Conservation (phyloP, 2,113 vertebrate species). For the Melanostigma gelatinosum region DNA sequence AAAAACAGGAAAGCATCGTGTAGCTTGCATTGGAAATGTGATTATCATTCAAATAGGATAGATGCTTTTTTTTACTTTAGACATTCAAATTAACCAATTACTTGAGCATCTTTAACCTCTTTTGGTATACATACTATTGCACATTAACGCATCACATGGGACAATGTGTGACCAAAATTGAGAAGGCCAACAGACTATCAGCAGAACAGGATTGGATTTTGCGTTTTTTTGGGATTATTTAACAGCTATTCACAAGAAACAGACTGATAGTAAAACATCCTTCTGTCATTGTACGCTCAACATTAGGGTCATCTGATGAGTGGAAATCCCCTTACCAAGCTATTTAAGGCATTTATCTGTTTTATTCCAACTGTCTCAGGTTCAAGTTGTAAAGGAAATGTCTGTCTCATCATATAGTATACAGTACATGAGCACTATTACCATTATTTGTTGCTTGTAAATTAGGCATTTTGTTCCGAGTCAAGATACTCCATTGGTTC, state of each 20-base stretch:
- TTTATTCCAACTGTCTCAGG: constrained; percentile 2
- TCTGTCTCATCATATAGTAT: constrained; percentile 1
- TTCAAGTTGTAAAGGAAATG: neutral
- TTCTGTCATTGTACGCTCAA: neutral
- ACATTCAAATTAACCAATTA: neutral
- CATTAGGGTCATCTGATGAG: neutral
- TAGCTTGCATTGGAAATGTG: neutral
- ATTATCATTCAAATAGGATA: neutral
- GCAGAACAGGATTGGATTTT: neutral
- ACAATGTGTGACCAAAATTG: neutral
- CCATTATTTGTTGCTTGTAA: neutral
- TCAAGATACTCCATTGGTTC: neutral
- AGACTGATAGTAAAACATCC: neutral
- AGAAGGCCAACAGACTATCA: neutral
- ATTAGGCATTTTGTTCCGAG: neutral
- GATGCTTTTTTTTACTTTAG: neutral
- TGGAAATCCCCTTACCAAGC: neutral
- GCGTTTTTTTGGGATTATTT: constrained; percentile 1
- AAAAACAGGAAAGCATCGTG: neutral
- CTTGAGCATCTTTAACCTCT: neutral
- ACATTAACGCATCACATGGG: constrained; percentile 7
- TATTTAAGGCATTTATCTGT: neutral
- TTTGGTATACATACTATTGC: neutral
- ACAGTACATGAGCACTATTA: neutral
- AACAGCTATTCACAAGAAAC: constrained; percentile 6